phyloP scores from a whole-genome alignment of 2,888 invertebrate species.

The Dioctria rufipes region DNA sequence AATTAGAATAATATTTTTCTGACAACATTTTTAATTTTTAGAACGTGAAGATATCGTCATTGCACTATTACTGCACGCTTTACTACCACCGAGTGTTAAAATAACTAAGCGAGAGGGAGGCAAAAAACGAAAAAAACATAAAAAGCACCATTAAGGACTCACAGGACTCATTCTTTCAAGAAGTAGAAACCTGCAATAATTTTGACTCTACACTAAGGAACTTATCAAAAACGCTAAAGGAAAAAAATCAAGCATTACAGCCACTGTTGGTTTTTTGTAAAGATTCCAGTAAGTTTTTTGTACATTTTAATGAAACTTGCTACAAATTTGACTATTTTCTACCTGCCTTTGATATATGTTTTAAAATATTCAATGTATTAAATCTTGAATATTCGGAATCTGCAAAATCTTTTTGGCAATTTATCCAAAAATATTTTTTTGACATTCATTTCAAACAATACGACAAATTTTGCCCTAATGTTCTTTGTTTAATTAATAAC shows the following conservation, averaged over 20 bases:
- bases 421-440: too few species aligned
- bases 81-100: not conserved
- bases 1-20: too few species aligned
- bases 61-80: not conserved
- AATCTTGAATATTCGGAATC: too few species aligned
- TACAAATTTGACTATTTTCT: too few species aligned
- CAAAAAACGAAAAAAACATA: not conserved
- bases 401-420: too few species aligned
- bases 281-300: too few species aligned
- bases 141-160: not conserved
- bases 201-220: not conserved
- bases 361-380: too few species aligned
- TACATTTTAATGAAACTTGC: slow-evolving; percentile 47
- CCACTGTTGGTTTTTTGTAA: not conserved
- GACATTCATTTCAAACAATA: too few species aligned
- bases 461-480: too few species aligned
- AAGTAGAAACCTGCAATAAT: not conserved
- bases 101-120: not conserved
- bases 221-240: not conserved
- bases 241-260: not conserved
- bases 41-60: not conserved
- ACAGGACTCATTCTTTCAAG: not conserved
- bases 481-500: too few species aligned
- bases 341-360: too few species aligned
- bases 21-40: too few species aligned